Evolutionary conservation across 1,140 invertebrate species (phyloP).

Genomic region (Drosophila tani): DNA sequence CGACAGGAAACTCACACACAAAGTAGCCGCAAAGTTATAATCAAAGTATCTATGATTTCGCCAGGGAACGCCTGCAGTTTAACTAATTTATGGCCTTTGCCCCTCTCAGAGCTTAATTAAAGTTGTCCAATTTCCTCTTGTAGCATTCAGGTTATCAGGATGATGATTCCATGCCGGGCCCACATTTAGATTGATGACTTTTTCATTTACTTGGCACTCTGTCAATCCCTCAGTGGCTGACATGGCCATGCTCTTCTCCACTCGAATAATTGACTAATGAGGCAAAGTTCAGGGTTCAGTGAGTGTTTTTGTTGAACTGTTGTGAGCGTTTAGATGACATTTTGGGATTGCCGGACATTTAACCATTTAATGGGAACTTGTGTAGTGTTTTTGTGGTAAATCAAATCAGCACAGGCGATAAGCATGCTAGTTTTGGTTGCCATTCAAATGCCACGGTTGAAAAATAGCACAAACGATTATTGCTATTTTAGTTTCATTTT

Average conservation of each 20-base stretch:
- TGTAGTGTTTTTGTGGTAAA: slow-evolving; percentile 16
- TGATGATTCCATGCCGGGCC: not conserved
- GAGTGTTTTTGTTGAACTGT: slow-evolving; percentile 13
- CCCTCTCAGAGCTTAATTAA: slow-evolving; percentile 22
- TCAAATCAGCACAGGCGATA: slow-evolving; percentile 8
- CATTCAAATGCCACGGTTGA: not conserved
- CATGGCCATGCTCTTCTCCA: slow-evolving; percentile 1
- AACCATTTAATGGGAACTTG: slow-evolving; percentile 8
- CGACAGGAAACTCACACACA: slow-evolving; percentile 1
- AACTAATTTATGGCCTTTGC: slow-evolving; percentile 8
- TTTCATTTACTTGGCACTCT: slow-evolving; percentile 45
- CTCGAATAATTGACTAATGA: slow-evolving; percentile 49
- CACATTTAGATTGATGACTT: slow-evolving; percentile 43
- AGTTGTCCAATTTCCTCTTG: slow-evolving; percentile 20
- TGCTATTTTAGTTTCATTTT: not conserved
- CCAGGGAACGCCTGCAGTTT: not conserved
- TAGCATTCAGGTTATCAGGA: slow-evolving; percentile 9
- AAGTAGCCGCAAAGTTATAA: not conserved
- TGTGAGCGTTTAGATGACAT: slow-evolving; percentile 21
- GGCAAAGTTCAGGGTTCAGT: slow-evolving; percentile 42
- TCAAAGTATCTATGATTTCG: slow-evolving; percentile 12
- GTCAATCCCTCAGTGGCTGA: slow-evolving; percentile 17
- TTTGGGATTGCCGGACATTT: slow-evolving; percentile 22
- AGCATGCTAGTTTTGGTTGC: slow-evolving; percentile 10
- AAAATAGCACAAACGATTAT: not conserved